Evolutionary conservation across 2,888 invertebrate species (phyloP), one percentile per base, ranked within the genome.

Genomic region (Dusona sp.): DNA sequence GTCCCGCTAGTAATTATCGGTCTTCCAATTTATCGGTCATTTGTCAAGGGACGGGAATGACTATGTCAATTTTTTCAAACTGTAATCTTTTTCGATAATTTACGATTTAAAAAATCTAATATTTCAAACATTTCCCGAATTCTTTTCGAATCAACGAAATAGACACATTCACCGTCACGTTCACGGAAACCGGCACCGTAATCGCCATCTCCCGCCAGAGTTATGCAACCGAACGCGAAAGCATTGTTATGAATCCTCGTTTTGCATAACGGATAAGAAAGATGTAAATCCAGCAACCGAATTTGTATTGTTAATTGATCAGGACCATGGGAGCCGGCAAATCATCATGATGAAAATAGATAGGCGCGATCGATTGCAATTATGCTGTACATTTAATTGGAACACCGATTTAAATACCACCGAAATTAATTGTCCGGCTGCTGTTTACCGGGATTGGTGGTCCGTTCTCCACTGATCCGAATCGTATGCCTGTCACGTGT

Each of bases 371-470:
- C 22, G 25, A 57, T 57, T 1, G 25, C 11, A 11, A 25, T 61
- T 0, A 29, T 29, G 29, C 29, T 61, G 29, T 61, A 4, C 61
- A 61, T 8, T 13, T 13, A 29, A 65, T 65, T 70, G 45, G 42
- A 22, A 9, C 4, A n/a, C 42, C 68, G 22, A 38, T 42, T 68
- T 45, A 16, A 65, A 80, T 25, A 77, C 38, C 42, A 36, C 22
- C 9, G 19, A 57, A 48, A 77, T 81, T 70, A 48, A 81, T 77
- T 77, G 65, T 72, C 72, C 57, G 45, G n/a, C 36, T 57, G 57
- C 33, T 72, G 79, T 80, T 84, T 64, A 29, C 42, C 29, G 25
- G 48, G 29, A 61, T 54, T 73, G n/a, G 67, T 16, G 38, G 33
- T 4, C 3, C 67, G n/a, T 51, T 45, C 2, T 42, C 38, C 48